A percentile compares a stretch with the other conserved stretches of the same genome.
These are phyloP conservation scores for Drosophila colorata DNA, from an alignment of 2,888 invertebrate genomes.

Conservation along the genomic window DNA sequence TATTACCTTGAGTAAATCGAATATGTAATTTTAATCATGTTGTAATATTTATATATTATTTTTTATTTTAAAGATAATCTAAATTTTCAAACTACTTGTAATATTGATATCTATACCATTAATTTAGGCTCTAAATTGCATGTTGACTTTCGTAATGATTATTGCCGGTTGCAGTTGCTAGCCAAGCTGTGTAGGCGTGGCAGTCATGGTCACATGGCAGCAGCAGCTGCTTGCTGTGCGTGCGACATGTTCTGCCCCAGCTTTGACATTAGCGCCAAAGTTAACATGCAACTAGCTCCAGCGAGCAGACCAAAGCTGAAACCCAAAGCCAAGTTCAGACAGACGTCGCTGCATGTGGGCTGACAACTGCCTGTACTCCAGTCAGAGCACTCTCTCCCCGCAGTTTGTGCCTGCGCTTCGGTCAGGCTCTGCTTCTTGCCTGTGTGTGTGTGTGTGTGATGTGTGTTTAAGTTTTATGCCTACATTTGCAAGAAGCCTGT, in stretches of 20 bases:
- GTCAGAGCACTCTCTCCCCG: not conserved
- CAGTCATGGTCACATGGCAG: constrained; percentile 19
- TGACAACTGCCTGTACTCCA: constrained; percentile 38
- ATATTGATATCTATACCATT: not conserved
- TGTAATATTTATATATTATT: not conserved
- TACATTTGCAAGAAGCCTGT: constrained; percentile 67
- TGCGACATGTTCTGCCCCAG: constrained; percentile 61
- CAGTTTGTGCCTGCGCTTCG: not conserved
- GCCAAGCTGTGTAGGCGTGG: constrained; percentile 13
- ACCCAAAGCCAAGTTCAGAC: constrained; percentile 48
- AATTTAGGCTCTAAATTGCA: not conserved
- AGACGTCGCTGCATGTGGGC: constrained; percentile 49
- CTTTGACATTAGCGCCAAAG: constrained; percentile 70
- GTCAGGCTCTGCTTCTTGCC: constrained; percentile 14
- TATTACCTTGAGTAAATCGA: too few relatives aligned
- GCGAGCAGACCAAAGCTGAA: constrained; percentile 24
- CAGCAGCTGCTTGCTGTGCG: constrained; percentile 51
- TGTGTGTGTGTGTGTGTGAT: constrained; percentile 10
- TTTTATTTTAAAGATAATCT: not conserved
- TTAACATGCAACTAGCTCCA: constrained; percentile 58
- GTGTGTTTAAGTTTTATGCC: constrained; percentile 74
- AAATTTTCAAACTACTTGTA: not conserved
- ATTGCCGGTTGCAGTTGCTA: constrained; percentile 22
- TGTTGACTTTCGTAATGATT: constrained; percentile 52
- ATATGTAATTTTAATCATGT: too few relatives aligned